phyloP scores from a whole-genome alignment of 2,888 invertebrate species.

The Eupeodes latifasciatus region DNA sequence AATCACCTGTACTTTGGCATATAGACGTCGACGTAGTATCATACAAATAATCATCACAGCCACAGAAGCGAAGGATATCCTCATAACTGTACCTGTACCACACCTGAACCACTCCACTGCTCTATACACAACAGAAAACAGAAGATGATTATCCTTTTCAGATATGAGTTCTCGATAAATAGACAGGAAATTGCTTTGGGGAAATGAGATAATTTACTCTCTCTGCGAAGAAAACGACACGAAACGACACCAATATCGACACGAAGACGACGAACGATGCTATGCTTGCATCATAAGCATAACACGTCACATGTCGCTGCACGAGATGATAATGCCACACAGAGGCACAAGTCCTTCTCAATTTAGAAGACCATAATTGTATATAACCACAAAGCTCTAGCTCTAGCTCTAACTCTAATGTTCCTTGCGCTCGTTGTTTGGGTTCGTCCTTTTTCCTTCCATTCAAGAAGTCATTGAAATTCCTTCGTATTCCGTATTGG shows the following conservation, averaged over 20 bases:
- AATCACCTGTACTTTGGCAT: not conserved
- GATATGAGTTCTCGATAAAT: slow-evolving; percentile 37
- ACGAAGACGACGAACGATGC: not conserved
- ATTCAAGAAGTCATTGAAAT: slow-evolving; percentile 34
- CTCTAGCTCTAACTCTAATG: too few species aligned
- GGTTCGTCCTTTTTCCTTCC: not conserved
- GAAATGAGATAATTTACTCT: slow-evolving; percentile 58
- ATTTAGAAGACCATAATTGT: slow-evolving; percentile 8
- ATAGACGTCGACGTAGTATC: not conserved
- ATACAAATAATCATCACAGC: not conserved
- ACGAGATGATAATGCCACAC: slow-evolving; percentile 48
- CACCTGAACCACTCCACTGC: not conserved
- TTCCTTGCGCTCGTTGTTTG: not conserved
- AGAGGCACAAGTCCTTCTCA: slow-evolving; percentile 3
- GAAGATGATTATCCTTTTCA: slow-evolving; percentile 37
- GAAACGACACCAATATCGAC: not conserved
- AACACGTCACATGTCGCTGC: slow-evolving; percentile 55
- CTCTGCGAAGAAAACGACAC: not conserved
- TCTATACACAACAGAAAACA: not conserved
- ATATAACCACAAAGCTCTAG: too few species aligned
- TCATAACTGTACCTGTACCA: not conserved
- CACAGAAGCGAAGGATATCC: slow-evolving; percentile 4
- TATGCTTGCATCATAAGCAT: slow-evolving; percentile 35
- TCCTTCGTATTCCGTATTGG: slow-evolving; percentile 7
- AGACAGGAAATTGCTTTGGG: slow-evolving; percentile 61